These are phyloP conservation scores for Colletes collaris DNA, from an alignment of 2,888 invertebrate genomes.

Conservation along the genomic window DNA sequence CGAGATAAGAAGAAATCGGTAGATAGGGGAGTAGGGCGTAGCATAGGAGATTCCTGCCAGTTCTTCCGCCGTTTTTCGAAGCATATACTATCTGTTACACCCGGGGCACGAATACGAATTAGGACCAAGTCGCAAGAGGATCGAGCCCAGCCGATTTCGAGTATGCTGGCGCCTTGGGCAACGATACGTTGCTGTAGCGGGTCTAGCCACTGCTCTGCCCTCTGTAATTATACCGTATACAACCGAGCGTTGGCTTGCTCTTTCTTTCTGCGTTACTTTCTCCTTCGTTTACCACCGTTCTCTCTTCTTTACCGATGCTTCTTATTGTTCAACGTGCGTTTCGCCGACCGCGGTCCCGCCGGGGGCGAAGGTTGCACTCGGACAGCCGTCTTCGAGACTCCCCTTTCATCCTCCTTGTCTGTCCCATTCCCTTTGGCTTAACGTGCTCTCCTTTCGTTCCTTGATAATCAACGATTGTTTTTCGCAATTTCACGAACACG, in stretches of 20 bases:
- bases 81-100: slow-evolving; percentile 73
- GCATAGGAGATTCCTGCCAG: slow-evolving; percentile 66
- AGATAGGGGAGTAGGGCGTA: slow-evolving; percentile 50
- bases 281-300: slow-evolving; percentile 62
- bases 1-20: slow-evolving; percentile 52
- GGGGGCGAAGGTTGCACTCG: slow-evolving; percentile 70
- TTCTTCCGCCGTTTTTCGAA: slow-evolving; percentile 72
- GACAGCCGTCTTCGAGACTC: slow-evolving; percentile 63
- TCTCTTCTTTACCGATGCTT: slow-evolving; percentile 60
- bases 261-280: slow-evolving; percentile 64
- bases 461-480: neutral
- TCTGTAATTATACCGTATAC: slow-evolving; percentile 78
- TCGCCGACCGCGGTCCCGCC: slow-evolving; percentile 71
- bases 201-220: slow-evolving; percentile 80
- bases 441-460: slow-evolving; percentile 20
- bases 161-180: slow-evolving; percentile 74
- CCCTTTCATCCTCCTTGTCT: slow-evolving; percentile 37
- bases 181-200: slow-evolving; percentile 74
- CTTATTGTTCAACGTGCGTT: slow-evolving; percentile 68
- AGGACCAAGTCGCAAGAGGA: slow-evolving; percentile 70
- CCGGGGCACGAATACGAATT: slow-evolving; percentile 80
- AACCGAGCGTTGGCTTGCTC: slow-evolving; percentile 66
- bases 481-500: too few species aligned
- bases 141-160: slow-evolving; percentile 74
- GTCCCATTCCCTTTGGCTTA: slow-evolving; percentile 40